Percentiles rank a stretch among this genome's conserved stretches.
These are phyloP conservation scores for Habroteleia sp. DNA, from an alignment of 2,888 invertebrate species.

Conservation along the genomic window DNA sequence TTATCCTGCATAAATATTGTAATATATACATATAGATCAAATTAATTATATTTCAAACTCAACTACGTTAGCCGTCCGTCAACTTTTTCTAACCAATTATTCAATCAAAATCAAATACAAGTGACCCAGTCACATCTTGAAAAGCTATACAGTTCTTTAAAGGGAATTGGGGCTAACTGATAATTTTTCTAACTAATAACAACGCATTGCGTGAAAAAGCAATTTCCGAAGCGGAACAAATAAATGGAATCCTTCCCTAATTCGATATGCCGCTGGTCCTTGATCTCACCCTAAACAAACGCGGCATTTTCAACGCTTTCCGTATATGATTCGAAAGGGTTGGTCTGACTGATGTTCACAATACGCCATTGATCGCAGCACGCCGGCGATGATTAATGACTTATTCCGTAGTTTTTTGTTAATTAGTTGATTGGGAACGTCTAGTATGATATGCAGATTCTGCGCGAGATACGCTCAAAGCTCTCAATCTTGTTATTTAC, in stretches of 20 bases:
- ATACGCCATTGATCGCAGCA: constrained; percentile 69
- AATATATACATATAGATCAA: too few relatives aligned
- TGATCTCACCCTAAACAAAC: constrained; percentile 62
- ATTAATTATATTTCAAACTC: too few relatives aligned
- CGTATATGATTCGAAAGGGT: constrained; percentile 72
- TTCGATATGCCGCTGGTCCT: constrained; percentile 54
- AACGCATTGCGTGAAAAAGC: constrained; percentile 44
- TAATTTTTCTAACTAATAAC: constrained; percentile 38
- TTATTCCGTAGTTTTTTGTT: constrained; percentile 77
- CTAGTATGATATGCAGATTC: constrained; percentile 81
- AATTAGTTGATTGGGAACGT: constrained; percentile 80
- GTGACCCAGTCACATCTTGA: too few relatives aligned
- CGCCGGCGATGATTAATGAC: constrained; percentile 78
- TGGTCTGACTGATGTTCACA: constrained; percentile 77
- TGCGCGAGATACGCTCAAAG: constrained; percentile 71
- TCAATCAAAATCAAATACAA: too few relatives aligned
- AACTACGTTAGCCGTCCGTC: too few relatives aligned
- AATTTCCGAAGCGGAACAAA: constrained; percentile 53
- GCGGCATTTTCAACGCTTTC: constrained; percentile 49
- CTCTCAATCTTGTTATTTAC: constrained; percentile 69
- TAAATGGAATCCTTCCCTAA: constrained; percentile 51
- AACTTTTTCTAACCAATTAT: too few relatives aligned
- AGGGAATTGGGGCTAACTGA: constrained; percentile 2
- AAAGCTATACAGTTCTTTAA: too few relatives aligned
- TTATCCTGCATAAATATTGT: too few relatives aligned